phyloP scores from a whole-genome alignment of 2,797 vertebrate species.

The Manis pentadactyla region DNA sequence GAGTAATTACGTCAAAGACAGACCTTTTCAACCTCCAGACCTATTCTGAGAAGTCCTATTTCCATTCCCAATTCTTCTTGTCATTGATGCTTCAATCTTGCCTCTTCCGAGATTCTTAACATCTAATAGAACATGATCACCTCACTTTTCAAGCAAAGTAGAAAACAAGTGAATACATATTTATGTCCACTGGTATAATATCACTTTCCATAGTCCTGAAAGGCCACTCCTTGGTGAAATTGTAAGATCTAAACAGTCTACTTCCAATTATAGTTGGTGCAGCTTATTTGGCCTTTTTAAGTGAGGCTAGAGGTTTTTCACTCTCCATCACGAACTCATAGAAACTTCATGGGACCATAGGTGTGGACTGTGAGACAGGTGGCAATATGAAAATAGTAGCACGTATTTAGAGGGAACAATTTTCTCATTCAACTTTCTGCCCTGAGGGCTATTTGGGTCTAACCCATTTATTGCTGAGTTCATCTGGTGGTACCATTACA shows the following conservation, averaged over 20 bases:
- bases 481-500: neutral
- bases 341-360: neutral
- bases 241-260: neutral
- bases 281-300: neutral
- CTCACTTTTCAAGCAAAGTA: neutral
- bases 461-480: neutral
- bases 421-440: neutral
- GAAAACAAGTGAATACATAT: neutral
- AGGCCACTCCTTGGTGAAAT: neutral
- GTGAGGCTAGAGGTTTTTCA: neutral
- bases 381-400: neutral
- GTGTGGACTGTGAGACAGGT: neutral
- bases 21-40: neutral
- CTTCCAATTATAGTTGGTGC: neutral
- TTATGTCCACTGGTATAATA: neutral
- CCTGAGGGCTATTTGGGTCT: neutral
- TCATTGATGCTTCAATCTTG: neutral
- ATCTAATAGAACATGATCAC: neutral
- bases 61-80: neutral
- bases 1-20: neutral
- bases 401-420: neutral
- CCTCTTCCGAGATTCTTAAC: neutral
- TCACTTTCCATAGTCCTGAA: neutral
- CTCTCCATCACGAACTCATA: neutral
- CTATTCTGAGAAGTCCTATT: neutral